These are phyloP conservation scores for Neofelis nebulosa DNA, from an alignment of 2,113 vertebrate species.

Conservation along the genomic window DNA sequence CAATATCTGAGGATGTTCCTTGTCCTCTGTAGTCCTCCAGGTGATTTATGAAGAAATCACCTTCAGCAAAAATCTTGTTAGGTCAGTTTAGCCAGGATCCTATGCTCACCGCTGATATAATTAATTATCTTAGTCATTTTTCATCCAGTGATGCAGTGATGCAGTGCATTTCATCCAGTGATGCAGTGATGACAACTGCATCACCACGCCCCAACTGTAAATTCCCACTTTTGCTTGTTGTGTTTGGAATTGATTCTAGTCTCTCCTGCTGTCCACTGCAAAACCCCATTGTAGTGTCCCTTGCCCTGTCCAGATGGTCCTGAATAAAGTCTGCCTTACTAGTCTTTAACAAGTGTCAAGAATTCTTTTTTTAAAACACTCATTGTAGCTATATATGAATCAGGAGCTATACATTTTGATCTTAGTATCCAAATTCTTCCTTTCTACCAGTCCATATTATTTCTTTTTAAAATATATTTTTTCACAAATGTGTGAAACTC, in stretches of 20 bases:
- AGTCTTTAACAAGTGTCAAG: background rate
- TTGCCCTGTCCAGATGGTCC: background rate
- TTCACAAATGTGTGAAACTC: background rate
- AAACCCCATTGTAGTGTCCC: background rate
- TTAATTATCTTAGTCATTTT: background rate
- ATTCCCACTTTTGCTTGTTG: background rate
- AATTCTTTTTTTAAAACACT: background rate
- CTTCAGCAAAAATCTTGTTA: background rate
- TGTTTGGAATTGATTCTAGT: background rate
- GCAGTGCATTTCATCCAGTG: too few relatives aligned
- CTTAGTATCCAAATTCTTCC: background rate
- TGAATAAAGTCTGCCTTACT: background rate
- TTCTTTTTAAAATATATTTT: background rate
- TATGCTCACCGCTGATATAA: background rate
- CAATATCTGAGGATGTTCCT: background rate
- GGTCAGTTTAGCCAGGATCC: background rate
- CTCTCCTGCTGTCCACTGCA: background rate
- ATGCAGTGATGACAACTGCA: background rate
- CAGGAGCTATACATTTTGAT: background rate
- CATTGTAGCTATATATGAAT: background rate
- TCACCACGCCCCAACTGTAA: background rate
- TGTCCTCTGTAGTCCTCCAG: background rate
- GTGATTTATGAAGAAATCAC: background rate
- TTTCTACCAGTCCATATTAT: background rate
- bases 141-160: too few relatives aligned